Evolutionary conservation across 2,888 invertebrate genomes (phyloP).

Genomic region (Brachypalpus laphriformis): DNA sequence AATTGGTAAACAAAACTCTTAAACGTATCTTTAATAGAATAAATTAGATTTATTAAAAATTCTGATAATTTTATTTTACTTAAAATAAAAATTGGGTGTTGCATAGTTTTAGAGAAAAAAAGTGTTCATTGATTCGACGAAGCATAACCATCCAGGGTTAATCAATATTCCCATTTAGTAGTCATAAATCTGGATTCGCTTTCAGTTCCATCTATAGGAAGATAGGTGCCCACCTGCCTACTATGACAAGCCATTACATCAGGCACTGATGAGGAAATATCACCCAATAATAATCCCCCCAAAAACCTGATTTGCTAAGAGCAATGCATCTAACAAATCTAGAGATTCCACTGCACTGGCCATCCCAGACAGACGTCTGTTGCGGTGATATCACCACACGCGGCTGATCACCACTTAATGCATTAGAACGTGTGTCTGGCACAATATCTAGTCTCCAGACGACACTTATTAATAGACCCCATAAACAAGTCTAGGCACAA

Average conservation of each 20-base stretch:
- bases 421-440: conserved; percentile 38
- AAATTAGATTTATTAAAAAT: too few relatives aligned
- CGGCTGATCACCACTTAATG: conserved; percentile 25
- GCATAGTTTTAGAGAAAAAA: too few relatives aligned
- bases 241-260: neutral
- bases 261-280: conserved; percentile 1
- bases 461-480: conserved; percentile 59
- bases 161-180: too few relatives aligned
- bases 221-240: neutral
- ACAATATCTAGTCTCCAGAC: conserved; percentile 40
- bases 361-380: conserved; percentile 17
- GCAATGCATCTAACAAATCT: conserved; percentile 15
- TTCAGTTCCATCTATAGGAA: neutral
- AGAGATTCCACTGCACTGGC: conserved; percentile 19
- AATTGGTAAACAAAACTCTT: too few relatives aligned
- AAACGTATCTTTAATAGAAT: too few relatives aligned
- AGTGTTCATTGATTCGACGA: too few relatives aligned
- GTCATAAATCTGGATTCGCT: neutral
- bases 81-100: too few relatives aligned
- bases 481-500: conserved; percentile 57
- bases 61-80: too few relatives aligned
- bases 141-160: too few relatives aligned
- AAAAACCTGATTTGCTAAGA: conserved; percentile 15
- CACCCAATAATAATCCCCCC: neutral
- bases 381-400: conserved; percentile 54